Percentiles rank a stretch among this genome's conserved stretches.
Evolutionary conservation across 2,888 invertebrate species (phyloP).

Genomic region (Sphinx pinastri): DNA sequence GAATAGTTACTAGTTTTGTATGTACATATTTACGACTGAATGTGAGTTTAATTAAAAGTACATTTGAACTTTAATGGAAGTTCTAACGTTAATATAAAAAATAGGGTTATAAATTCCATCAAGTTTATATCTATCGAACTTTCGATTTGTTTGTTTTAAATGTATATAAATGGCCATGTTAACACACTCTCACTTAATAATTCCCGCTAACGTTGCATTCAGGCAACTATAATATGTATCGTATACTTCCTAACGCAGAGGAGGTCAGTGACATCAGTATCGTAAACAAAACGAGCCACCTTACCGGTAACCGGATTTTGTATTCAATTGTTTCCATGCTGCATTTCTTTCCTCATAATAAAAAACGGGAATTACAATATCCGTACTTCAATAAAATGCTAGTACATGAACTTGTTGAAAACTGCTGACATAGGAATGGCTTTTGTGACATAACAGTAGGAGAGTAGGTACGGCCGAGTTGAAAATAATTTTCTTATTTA

Average conservation of each 20-base stretch:
- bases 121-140: not conserved
- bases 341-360: slow-evolving; percentile 7
- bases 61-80: not conserved
- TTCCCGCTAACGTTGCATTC: slow-evolving; percentile 8
- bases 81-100: not conserved
- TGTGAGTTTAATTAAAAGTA: too few relatives aligned
- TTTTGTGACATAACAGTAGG: not conserved
- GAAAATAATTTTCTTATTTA: slow-evolving; percentile 1
- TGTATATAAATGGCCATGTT: not conserved
- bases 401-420: too few relatives aligned
- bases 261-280: slow-evolving; percentile 28
- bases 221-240: slow-evolving; percentile 15
- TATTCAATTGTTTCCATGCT: slow-evolving; percentile 24
- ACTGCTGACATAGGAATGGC: not conserved
- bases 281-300: slow-evolving; percentile 27
- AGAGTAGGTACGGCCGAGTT: not conserved
- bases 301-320: slow-evolving; percentile 25
- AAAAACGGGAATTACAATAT: not conserved
- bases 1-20: too few relatives aligned
- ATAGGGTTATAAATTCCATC: not conserved
- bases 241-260: slow-evolving; percentile 14
- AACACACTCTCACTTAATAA: slow-evolving; percentile 22
- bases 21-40: too few relatives aligned
- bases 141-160: not conserved
- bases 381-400: too few relatives aligned